Base-by-base conservation (phyloP, 2,113 vertebrate genomes). In the Australoheros scitulus region DNA sequence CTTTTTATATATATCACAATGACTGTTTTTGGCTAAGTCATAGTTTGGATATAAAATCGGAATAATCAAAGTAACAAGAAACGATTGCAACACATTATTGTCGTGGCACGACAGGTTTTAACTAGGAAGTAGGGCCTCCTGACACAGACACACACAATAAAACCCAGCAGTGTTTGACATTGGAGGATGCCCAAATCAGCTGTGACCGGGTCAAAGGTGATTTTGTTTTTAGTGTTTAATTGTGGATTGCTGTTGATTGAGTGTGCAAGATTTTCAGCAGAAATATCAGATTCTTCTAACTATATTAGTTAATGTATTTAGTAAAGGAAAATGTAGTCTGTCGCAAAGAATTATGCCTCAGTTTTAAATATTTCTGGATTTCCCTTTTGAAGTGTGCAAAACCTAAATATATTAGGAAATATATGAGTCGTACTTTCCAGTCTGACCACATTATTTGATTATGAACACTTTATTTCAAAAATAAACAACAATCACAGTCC, bases 391-490 rank as follows among this genome's bases (percentile, higher is more conserved):
- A 15, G 3, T 65, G 43, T 32, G 32, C 41, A 18, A 34, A 6
- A 34, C n/a, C 20, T 34, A 59, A 32, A 64, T 63, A 7, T 26
- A 13, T 10, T 3, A 60, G 26, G 63, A 56, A 61, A 26, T 26
- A 26, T 26, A 26, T 26, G 29, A 26, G 2, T 15, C 26, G 29
- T 22, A 34, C 6, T 38, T 29, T 57, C 55, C 3, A 38, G 20
- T 57, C 3, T 36, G 22, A 60, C 9, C 22, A 74, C 43, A 61
- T 76, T 3, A 80, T 83, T 85, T 82, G 5, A 87, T 76, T 60
- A 15, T n/a, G 13, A 50, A 1, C 7, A 58, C 52, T 76, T 82
- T 61, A 61, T 75, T 89, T 80, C 1, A 52, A 83, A 87, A 79
- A 70, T 2, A 57, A 85, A 61, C 60, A 65, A 38, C 52, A 13